A percentile compares a stretch with the other conserved stretches of the same genome.
phyloP scores from a whole-genome alignment of 2,113 vertebrate species.

The Hydropotes inermis region DNA sequence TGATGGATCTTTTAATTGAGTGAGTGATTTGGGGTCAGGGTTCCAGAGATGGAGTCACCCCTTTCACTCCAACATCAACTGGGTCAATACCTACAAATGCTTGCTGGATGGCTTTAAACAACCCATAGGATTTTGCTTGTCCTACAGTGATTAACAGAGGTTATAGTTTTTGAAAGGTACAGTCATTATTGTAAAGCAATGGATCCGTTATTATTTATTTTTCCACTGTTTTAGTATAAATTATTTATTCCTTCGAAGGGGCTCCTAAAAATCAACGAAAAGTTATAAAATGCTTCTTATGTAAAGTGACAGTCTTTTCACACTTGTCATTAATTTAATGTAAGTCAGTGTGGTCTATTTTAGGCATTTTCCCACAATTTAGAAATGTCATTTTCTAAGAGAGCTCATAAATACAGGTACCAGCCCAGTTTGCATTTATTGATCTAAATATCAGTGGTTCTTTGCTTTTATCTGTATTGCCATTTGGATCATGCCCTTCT shows the following conservation, averaged over 20 bases:
- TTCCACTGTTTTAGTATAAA: not conserved
- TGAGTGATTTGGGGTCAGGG: not conserved
- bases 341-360: not conserved
- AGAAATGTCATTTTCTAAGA: not conserved
- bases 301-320: not conserved
- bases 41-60: not conserved
- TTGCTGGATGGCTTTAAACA: not conserved
- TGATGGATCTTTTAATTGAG: constrained; percentile 26
- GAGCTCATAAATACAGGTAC: not conserved
- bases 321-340: not conserved
- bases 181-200: not conserved
- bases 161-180: not conserved
- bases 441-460: not conserved
- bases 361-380: not conserved
- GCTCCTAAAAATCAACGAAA: not conserved
- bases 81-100: not conserved
- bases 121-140: not conserved
- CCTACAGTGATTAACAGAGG: not conserved
- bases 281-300: not conserved
- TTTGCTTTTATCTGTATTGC: not conserved
- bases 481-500: not conserved
- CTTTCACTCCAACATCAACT: not conserved
- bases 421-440: not conserved
- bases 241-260: not conserved
- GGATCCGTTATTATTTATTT: constrained; percentile 3